Base-by-base conservation (phyloP, 2,888 invertebrate species). In the Athalia rosae region DNA sequence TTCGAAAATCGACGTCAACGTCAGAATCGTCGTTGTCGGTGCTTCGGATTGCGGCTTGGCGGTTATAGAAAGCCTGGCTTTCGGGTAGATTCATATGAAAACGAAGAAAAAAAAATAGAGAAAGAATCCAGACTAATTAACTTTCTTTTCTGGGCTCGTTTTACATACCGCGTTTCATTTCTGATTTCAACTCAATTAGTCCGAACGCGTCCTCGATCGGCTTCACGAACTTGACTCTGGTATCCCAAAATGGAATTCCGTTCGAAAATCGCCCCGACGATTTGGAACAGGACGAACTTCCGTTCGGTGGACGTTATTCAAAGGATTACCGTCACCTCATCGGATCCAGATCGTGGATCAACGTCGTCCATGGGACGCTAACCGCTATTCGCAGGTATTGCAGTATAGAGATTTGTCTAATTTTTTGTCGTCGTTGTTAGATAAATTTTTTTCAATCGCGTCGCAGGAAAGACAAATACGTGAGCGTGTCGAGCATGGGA, bases 201-300 rank as follows among this genome's bases (percentile, higher is more conserved):
- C 90, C 90, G 11, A 85, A 90, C 3, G 89, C 90, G 0, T 85
- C 89, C 41, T 91, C 93, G 84, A 86, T 93, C 53, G 92, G 92
- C 0, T 95, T 95, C 87, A 93, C 93, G 76, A 95, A 95, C 85
- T 86, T 96, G 15, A 94, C 94, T 0, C 86, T 96, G 64, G 91
- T 96, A 3, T 94, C 94, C 0, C 92, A 93, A 3, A 92, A 94
- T 83, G 95, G 95, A 0, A 84, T 94, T 63, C 93, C 92, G 0
- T 92, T 92, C 48, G 91, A 91, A 76, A 83, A 90, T 8, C 87
- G 87, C 15, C 90, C 90, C 0, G 91, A 90, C 0, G 90, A 91
- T 45, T 89, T 88, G 0, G 80, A 84, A 9, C 81, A 82, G 50
- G 79, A 81, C 9, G 92, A 94, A 85, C 89, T 92, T 28, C 92